Percentiles rank a stretch among this genome's conserved stretches.
Evolutionary conservation across 2,888 invertebrate species (phyloP).

Genomic region (Euplexia lucipara): DNA sequence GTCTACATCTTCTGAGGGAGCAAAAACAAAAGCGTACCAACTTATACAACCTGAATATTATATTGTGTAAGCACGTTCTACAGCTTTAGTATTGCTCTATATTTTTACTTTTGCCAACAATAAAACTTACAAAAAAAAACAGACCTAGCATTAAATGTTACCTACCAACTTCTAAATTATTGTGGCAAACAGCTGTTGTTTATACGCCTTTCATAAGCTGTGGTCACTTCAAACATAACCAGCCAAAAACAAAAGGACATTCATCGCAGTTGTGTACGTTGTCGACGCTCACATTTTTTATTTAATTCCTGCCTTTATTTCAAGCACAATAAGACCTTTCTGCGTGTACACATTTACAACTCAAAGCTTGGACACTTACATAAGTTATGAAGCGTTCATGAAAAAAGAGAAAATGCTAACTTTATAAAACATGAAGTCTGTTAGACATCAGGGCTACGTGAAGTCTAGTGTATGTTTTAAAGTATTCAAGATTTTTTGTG

Average conservation of each 20-base stretch:
- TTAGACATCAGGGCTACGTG: not conserved
- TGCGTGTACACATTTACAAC: slow-evolving; percentile 23
- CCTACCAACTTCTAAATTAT: slow-evolving; percentile 1
- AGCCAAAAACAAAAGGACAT: slow-evolving; percentile 50
- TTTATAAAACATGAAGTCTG: slow-evolving; percentile 10
- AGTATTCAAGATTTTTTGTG: not conserved
- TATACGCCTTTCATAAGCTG: slow-evolving; percentile 24
- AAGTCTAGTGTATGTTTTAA: not conserved
- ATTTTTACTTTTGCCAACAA: not conserved
- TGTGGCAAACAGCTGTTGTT: slow-evolving; percentile 25
- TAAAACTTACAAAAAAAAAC: slow-evolving; percentile 2
- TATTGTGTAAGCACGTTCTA: too few species aligned
- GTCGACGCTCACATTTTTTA: slow-evolving; percentile 36
- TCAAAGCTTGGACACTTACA: slow-evolving; percentile 38
- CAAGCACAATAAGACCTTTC: slow-evolving; percentile 31
- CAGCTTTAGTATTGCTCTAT: not conserved
- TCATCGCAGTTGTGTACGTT: slow-evolving; percentile 37
- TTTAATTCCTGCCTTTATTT: slow-evolving; percentile 45
- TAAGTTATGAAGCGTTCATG: slow-evolving; percentile 31
- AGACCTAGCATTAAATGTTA: slow-evolving; percentile 3
- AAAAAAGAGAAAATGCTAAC: slow-evolving; percentile 13
- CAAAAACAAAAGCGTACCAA: too few species aligned
- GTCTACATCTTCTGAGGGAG: too few species aligned
- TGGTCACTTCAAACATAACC: slow-evolving; percentile 41
- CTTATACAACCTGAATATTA: too few species aligned